Evolutionary conservation across 2,797 vertebrate genomes (phyloP).

Genomic region (Microhierax caerulescens): DNA sequence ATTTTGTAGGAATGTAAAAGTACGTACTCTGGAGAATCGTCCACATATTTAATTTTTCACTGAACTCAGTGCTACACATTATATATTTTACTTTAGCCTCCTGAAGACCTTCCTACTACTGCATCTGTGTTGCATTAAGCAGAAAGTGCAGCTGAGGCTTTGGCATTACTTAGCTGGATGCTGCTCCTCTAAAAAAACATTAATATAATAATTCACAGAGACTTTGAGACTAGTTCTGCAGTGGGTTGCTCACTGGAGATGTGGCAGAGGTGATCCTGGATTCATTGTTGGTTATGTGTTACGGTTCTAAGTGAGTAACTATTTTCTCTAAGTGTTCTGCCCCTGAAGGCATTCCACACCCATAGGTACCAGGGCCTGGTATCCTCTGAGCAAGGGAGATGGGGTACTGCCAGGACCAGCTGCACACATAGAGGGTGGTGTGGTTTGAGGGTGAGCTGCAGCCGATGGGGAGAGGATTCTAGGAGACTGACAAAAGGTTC

Average conservation of each 20-base stretch:
- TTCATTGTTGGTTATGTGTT: neutral
- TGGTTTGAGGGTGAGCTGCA: neutral
- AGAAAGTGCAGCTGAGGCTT: neutral
- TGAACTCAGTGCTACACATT: neutral
- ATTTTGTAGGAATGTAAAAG: neutral
- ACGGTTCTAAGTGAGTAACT: neutral
- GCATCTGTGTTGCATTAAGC: neutral
- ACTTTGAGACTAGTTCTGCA: neutral
- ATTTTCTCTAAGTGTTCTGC: neutral
- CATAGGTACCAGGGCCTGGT: too few relatives aligned
- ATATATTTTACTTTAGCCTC: neutral
- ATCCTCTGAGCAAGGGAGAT: neutral
- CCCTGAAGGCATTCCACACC: neutral
- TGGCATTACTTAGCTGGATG: neutral
- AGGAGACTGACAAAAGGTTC: neutral
- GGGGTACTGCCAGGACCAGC: fast-evolving
- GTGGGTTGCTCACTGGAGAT: neutral
- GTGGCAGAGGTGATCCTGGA: neutral
- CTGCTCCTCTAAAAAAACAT: neutral
- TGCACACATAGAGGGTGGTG: too few relatives aligned
- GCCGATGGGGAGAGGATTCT: neutral
- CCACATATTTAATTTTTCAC: neutral
- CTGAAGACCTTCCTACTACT: neutral
- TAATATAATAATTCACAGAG: neutral
- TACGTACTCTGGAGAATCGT: neutral